phyloP scores from a whole-genome alignment of 2,888 invertebrate genomes.

The Amblyjoppa proteus region DNA sequence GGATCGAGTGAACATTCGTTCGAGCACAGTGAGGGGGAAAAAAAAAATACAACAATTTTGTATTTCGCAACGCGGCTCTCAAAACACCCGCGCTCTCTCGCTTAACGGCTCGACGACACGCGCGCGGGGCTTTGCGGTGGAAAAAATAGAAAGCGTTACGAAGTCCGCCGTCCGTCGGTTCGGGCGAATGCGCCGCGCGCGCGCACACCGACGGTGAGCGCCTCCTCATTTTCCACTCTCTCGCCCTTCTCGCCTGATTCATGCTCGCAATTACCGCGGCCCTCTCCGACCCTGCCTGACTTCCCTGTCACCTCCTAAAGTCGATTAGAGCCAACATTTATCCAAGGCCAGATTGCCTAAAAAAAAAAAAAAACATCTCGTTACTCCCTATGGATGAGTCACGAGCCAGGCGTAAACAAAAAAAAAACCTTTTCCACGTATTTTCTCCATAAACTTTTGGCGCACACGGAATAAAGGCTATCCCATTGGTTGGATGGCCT shows the following conservation, averaged over 20 bases:
- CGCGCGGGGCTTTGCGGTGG: constrained; percentile 2
- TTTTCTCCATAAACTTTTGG: constrained; percentile 27
- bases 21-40: constrained; percentile 3
- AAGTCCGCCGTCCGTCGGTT: constrained; percentile 29
- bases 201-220: neutral
- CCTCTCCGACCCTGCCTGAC: neutral
- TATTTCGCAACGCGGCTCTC: constrained; percentile 30
- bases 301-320: constrained; percentile 10
- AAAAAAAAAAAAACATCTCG: neutral
- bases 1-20: neutral
- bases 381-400: neutral
- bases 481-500: neutral
- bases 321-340: constrained; percentile 9
- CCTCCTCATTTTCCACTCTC: constrained; percentile 63
- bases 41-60: constrained; percentile 26
- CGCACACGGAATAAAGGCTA: neutral
- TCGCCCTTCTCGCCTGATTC: constrained; percentile 51
- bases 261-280: constrained; percentile 31
- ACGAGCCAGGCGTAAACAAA: neutral
- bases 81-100: constrained; percentile 16
- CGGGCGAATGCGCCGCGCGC: constrained; percentile 21
- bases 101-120: constrained; percentile 11
- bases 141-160: constrained; percentile 58
- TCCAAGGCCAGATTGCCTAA: constrained; percentile 1
- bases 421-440: neutral